These are phyloP conservation scores for Thermophis baileyi DNA, from an alignment of 2,113 vertebrate genomes.

Conservation along the genomic window DNA sequence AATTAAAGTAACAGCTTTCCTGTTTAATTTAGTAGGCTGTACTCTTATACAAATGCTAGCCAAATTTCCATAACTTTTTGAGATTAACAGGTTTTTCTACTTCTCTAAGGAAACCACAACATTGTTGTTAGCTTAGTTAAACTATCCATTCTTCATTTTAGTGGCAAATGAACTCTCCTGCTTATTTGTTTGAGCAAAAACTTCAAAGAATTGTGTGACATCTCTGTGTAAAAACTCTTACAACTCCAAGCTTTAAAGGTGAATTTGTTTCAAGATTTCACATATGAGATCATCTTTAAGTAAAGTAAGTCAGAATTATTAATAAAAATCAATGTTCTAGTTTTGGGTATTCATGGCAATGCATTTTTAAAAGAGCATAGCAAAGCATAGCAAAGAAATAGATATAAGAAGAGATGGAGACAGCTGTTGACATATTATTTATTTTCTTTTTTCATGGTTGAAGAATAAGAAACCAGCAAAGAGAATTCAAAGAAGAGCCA, in stretches of 20 bases:
- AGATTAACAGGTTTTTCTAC: not conserved
- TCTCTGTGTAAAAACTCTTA: not conserved
- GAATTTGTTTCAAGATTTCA: not conserved
- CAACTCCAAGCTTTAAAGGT: not conserved
- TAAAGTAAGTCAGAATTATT: not conserved
- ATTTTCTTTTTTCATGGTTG: not conserved
- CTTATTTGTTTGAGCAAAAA: not conserved
- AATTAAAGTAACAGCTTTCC: not conserved
- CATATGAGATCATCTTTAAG: not conserved
- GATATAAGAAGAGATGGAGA: not conserved
- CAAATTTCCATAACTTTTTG: not conserved
- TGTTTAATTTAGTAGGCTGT: not conserved
- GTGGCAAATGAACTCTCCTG: not conserved
- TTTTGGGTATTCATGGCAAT: not conserved
- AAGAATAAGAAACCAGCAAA: not conserved
- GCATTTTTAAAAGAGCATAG: not conserved
- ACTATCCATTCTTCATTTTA: not conserved
- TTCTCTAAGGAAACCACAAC: not conserved
- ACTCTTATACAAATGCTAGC: not conserved
- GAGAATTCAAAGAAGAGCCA: constrained; percentile 14
- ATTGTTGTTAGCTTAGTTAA: not conserved
- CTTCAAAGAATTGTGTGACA: not conserved
- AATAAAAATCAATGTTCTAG: not conserved
- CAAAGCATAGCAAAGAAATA: not conserved
- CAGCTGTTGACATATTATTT: not conserved